phyloP scores from a whole-genome alignment of 92 coral and sea anemone genomes.

The Zoanthus gigantus region DNA sequence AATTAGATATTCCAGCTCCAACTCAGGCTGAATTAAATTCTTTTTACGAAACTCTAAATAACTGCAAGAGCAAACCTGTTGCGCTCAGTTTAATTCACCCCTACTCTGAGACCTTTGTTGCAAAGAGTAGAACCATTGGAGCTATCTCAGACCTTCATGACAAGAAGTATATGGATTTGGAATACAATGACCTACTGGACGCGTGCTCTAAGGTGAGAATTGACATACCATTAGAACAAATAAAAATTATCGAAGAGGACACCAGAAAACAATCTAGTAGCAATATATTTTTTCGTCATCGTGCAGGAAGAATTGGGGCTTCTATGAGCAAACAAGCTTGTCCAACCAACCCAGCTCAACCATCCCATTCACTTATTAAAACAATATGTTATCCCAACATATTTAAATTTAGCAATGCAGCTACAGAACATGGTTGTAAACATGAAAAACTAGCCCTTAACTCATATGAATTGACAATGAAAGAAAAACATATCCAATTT shows the following conservation, averaged over 20 bases:
- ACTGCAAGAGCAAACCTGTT: conserved; percentile 65
- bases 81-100: conserved; percentile 65
- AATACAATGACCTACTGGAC: conserved; percentile 63
- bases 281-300: no score
- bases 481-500: not conserved
- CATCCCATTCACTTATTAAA: no score
- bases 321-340: no score
- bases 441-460: not conserved
- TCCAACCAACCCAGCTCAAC: no score
- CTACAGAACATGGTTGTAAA: no score
- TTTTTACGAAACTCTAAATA: conserved; percentile 57
- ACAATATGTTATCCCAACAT: no score
- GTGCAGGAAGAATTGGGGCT: no score
- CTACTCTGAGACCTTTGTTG: conserved; percentile 65
- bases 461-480: conserved; percentile 2
- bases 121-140: conserved; percentile 61
- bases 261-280: conserved; percentile 26
- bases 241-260: conserved; percentile 66
- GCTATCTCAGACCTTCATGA: conserved; percentile 65
- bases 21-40: conserved; percentile 30
- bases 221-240: conserved; percentile 56
- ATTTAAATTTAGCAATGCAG: no score
- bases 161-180: conserved; percentile 60
- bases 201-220: conserved; percentile 55
- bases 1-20: not conserved